Evolutionary conservation across 2,888 invertebrate genomes (phyloP), one percentile per base, ranked within the genome.

Genomic region (Chloromyia formosa): DNA sequence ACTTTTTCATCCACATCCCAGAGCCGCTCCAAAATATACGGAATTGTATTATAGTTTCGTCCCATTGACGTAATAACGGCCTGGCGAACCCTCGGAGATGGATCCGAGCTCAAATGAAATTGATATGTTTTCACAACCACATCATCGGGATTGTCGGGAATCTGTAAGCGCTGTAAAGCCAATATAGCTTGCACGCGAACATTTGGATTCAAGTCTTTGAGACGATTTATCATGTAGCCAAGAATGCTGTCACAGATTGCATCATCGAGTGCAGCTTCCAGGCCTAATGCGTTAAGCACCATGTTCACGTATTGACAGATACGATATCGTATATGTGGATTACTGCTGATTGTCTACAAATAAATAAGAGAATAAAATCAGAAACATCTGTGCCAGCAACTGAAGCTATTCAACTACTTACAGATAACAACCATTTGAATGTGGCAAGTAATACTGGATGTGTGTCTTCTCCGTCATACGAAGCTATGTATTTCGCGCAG

Each of bases 1-100:
- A 96, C 94, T 40, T 89, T 88, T 75, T 92, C 92, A 81, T 93
- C 93, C 0, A 93, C 88, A 84, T 96, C 96, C 80, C 91, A 89
- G 0, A 93, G 88, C 1, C 94, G 88, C 76, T 90, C 89, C 64
- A 95, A 81, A 40, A 95, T 91, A 77, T 89, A 88, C 0, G 89
- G 88, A 1, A 95, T 87, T 1, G 94, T 93, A 58, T 88, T 87
- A 56, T 89, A 88, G 79, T 91, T 92, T 27, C 92, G 89, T 0
- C 92, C 94, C 83, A 95, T 91, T 62, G 90, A 89, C 80, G 90
- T 88, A 53, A 96, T 87, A 76, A 93, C 90, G 0, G 92, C 90
- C 80, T 84, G 83, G 64, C 92, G 88, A 0, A 95, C 94, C 68
- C 91, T 91, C n/a, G 91, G 86, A 78, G 90, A 92, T 0, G 93